phyloP scores from a whole-genome alignment of 2,797 vertebrate species.

The Silurus aristotelis region DNA sequence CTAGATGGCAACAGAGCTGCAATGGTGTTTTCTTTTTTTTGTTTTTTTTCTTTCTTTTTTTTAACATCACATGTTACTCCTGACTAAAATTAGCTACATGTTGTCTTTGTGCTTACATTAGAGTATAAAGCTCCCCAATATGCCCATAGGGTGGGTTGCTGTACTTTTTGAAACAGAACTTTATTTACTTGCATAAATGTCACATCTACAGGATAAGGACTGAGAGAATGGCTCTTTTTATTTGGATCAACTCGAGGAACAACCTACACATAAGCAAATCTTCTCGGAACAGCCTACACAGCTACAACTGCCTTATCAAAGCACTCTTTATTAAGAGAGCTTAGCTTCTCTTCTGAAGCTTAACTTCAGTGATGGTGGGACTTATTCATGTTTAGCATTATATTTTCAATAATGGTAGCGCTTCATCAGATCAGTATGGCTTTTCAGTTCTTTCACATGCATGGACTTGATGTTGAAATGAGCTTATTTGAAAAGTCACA shows the following conservation, averaged over 20 bases:
- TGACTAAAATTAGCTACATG: not conserved
- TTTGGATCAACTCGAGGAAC: not conserved
- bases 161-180: not conserved
- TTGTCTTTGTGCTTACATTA: not conserved
- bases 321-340: not conserved
- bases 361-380: not conserved
- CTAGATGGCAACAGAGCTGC: constrained; percentile 50
- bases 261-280: not conserved
- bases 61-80: not conserved
- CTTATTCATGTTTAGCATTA: not conserved
- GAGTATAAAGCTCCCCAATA: not conserved
- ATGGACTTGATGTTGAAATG: not conserved
- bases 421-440: not conserved
- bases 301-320: not conserved
- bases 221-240: not conserved
- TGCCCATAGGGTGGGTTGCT: not conserved
- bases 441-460: constrained; percentile 5
- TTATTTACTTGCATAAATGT: not conserved
- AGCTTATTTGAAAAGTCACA: constrained; percentile 22
- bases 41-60: not conserved
- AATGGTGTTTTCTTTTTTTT: not conserved
- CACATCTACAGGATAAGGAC: not conserved
- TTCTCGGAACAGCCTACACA: not conserved
- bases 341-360: not conserved
- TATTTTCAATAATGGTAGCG: not conserved